Evolutionary conservation across 2,113 vertebrate species (phyloP).

Genomic region (Sinocyclocheilus rhinocerous): DNA sequence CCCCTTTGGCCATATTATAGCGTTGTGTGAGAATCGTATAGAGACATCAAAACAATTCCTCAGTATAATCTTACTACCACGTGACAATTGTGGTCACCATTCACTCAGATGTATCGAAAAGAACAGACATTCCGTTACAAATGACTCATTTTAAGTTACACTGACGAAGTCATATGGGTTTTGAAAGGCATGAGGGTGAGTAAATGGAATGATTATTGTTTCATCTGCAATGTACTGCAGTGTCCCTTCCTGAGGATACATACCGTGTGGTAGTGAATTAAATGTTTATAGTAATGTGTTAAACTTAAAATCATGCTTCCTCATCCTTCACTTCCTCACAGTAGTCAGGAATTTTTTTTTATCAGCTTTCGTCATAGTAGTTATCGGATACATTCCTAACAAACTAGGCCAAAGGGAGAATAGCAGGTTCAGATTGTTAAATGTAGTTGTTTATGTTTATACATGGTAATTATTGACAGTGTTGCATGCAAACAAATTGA

Average conservation of each 20-base stretch:
- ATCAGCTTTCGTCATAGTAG: neutral
- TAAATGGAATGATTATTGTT: neutral
- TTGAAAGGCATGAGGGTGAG: neutral
- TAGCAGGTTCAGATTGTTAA: neutral
- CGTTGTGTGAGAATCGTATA: neutral
- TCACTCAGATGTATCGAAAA: neutral
- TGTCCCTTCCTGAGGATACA: neutral
- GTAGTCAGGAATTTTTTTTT: slow-evolving; percentile 7
- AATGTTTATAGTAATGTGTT: neutral
- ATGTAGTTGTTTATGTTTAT: neutral
- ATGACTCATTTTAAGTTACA: neutral
- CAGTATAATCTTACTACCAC: neutral
- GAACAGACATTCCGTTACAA: neutral
- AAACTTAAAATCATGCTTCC: neutral
- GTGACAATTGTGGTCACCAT: neutral
- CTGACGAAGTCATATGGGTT: no score
- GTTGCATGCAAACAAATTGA: neutral
- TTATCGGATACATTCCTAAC: neutral
- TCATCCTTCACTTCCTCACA: neutral
- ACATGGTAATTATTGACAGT: neutral
- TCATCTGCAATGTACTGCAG: neutral
- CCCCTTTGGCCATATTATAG: neutral
- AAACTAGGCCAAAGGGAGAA: slow-evolving; percentile 18
- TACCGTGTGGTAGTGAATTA: neutral
- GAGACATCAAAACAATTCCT: neutral